Evolutionary conservation across 2,797 vertebrate species (phyloP).

Genomic region (Rhadinocentrus ornatus): DNA sequence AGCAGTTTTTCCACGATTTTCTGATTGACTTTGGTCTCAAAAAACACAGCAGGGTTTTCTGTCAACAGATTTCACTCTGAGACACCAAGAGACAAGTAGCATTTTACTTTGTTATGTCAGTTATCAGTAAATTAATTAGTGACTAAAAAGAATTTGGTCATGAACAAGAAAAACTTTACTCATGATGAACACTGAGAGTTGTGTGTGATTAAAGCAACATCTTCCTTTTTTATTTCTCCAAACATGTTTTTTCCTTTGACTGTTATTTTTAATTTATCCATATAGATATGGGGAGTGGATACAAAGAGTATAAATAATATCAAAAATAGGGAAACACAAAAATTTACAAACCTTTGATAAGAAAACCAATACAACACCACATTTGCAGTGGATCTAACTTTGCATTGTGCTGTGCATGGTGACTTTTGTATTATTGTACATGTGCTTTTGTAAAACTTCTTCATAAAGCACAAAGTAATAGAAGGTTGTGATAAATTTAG

Average conservation of each 20-base stretch:
- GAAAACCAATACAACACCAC: background rate
- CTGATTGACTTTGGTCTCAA: constrained; percentile 54
- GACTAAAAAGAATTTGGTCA: background rate
- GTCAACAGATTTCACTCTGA: constrained; percentile 24
- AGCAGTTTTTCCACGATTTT: constrained; percentile 55
- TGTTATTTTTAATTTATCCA: background rate
- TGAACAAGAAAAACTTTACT: background rate
- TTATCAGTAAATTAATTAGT: constrained; percentile 19
- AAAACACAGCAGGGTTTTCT: constrained; percentile 38
- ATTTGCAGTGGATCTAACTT: background rate
- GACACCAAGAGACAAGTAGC: constrained; percentile 18
- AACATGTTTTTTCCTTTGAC: background rate
- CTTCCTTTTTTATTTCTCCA: background rate
- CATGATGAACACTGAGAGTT: background rate
- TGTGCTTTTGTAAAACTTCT: background rate
- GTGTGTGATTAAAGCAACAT: background rate
- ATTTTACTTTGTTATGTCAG: constrained; percentile 30
- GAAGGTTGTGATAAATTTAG: background rate
- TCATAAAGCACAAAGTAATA: background rate
- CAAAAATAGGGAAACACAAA: background rate
- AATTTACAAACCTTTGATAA: background rate
- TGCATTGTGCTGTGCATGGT: background rate
- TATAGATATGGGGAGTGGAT: background rate
- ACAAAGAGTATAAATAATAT: background rate
- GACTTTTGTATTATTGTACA: background rate